Conservation (phyloP, 1,140 invertebrate genomes). For the Drosophila simulans region DNA sequence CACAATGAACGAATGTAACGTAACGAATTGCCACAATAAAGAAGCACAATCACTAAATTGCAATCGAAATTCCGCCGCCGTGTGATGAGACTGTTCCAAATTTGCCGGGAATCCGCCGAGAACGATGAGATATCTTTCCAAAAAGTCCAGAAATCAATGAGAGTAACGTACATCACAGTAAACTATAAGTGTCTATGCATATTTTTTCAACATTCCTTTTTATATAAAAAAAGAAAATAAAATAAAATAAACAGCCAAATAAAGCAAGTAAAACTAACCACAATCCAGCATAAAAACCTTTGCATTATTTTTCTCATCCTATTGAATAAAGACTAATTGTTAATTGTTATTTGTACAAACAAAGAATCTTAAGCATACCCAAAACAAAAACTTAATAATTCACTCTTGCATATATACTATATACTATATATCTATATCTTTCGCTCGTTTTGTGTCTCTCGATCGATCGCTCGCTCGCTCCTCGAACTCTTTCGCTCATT, state of each 20-base stretch:
- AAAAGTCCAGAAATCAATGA: slow-evolving; percentile 31
- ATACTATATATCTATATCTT: slow-evolving; percentile 60
- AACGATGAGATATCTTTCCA: slow-evolving; percentile 47
- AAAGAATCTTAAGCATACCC: slow-evolving; percentile 25
- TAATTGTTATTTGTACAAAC: slow-evolving; percentile 54
- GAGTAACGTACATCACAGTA: slow-evolving; percentile 71
- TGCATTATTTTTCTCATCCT: slow-evolving; percentile 79
- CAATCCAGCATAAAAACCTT: slow-evolving; percentile 70
- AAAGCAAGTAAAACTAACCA: slow-evolving; percentile 65
- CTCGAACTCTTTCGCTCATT: slow-evolving; percentile 77
- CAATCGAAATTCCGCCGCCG: slow-evolving; percentile 70
- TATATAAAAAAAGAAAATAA: slow-evolving; percentile 18
- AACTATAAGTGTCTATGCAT: slow-evolving; percentile 60
- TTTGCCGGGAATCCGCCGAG: slow-evolving; percentile 61
- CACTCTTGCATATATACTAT: slow-evolving; percentile 61
- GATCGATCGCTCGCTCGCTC: slow-evolving; percentile 72
- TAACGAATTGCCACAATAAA: slow-evolving; percentile 47
- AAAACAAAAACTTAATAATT: slow-evolving; percentile 52
- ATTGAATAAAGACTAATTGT: slow-evolving; percentile 63
- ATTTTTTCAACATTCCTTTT: slow-evolving; percentile 49
- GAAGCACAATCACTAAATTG: slow-evolving; percentile 43
- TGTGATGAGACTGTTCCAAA: slow-evolving; percentile 66
- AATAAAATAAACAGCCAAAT: slow-evolving; percentile 40
- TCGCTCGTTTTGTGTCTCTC: slow-evolving; percentile 78
- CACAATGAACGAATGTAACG: slow-evolving; percentile 61